Conservation (phyloP, 1,140 invertebrate genomes). For the Bombus ignitus region DNA sequence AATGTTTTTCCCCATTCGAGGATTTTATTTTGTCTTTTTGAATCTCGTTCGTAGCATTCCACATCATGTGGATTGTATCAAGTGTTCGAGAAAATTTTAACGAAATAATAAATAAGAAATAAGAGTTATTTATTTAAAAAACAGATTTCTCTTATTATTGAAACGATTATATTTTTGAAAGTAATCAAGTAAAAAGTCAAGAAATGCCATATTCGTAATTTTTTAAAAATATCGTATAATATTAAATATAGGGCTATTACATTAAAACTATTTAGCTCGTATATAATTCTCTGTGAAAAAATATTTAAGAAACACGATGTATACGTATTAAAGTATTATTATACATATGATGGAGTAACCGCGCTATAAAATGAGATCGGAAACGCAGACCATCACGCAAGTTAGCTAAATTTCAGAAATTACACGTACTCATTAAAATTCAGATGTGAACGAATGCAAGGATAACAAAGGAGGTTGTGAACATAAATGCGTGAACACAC, state of each 20-base stretch:
- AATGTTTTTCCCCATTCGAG: background rate
- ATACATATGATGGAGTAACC: background rate
- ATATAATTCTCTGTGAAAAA: no score
- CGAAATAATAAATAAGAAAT: background rate
- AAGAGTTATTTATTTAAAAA: background rate
- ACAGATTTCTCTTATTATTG: background rate
- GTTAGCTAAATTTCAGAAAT: slow-evolving; percentile 22
- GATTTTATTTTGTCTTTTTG: background rate
- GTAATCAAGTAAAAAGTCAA: background rate
- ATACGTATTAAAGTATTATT: background rate
- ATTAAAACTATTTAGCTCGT: background rate
- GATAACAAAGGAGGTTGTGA: slow-evolving; percentile 88
- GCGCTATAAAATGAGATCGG: background rate
- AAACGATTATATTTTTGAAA: background rate
- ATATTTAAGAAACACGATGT: no score
- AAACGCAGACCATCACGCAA: background rate
- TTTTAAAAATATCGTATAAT: background rate
- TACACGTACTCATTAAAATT: slow-evolving; percentile 40
- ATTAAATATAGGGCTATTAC: background rate
- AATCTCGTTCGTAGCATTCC: background rate
- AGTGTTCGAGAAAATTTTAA: background rate
- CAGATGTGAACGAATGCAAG: slow-evolving; percentile 92
- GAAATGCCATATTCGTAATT: background rate
- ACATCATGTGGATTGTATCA: background rate
- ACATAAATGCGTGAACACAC: slow-evolving; percentile 83